A percentile compares a stretch with the other conserved stretches of the same genome.
These are phyloP conservation scores for Oryzias woworae DNA, from an alignment of 2,113 vertebrate genomes.

Conservation along the genomic window DNA sequence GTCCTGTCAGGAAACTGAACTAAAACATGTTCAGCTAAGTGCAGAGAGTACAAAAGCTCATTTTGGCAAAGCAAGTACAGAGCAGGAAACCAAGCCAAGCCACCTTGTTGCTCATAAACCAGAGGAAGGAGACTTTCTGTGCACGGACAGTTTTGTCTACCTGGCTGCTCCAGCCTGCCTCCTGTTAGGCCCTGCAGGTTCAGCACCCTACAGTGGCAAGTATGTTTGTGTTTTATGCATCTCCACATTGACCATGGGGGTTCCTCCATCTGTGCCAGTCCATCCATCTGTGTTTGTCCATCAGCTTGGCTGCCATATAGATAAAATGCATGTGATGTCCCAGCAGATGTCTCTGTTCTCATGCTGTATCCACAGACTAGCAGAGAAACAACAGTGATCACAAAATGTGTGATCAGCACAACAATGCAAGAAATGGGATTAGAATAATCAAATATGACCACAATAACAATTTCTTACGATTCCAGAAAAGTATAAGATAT, in stretches of 20 bases:
- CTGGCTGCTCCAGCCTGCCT: conserved; percentile 79
- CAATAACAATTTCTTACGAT: too few species aligned
- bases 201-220: conserved; percentile 66
- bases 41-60: conserved; percentile 15
- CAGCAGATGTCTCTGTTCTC: too few species aligned
- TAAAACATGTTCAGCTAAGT: conserved; percentile 3
- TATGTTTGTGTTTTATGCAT: conserved; percentile 23
- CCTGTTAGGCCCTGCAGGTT: conserved; percentile 70
- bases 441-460: too few species aligned
- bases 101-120: conserved; percentile 52
- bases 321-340: too few species aligned
- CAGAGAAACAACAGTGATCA: too few species aligned
- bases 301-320: too few species aligned
- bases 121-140: conserved; percentile 80
- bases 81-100: conserved; percentile 25
- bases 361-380: too few species aligned
- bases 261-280: neutral
- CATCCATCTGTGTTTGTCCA: neutral
- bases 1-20: conserved; percentile 9
- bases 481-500: too few species aligned
- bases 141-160: conserved; percentile 82
- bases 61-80: conserved; percentile 13
- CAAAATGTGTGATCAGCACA: too few species aligned
- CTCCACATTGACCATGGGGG: neutral
- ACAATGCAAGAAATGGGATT: too few species aligned